Evolutionary conservation across 2,113 vertebrate genomes (phyloP), one percentile per base, ranked within the genome.

Genomic region (Brachyhypopomus gauderio): DNA sequence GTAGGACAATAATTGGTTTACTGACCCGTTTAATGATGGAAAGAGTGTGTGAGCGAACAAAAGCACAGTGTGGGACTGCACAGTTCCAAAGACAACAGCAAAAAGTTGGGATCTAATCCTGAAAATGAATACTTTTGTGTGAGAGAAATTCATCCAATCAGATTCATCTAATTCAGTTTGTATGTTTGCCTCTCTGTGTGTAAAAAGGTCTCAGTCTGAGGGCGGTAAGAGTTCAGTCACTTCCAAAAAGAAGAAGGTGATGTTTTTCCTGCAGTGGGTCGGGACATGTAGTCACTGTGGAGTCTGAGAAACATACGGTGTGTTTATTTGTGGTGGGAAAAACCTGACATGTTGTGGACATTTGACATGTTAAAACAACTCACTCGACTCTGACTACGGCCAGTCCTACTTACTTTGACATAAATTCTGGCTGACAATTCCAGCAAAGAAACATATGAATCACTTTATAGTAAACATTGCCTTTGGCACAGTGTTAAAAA

Each of bases 251-350:
- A 73, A 75, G 25, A 69, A 60, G 48, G 71, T 55, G 58, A 59
- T 79, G 72, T 45, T 77, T 75, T 72, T 83, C 34, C 79, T 78
- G 66, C 59, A 27, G 27, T n/a, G 66, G 48, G 62, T 59, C 67
- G 52, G 48, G 72, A 67, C 22, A 45, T 78, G 75, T 48, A 80
- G 62, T 52, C 36, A 30, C 8, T 8, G 66, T 58, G 63, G 63
- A 81, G 56, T 79, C 70, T 80, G 22, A 14, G 22, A 48, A 9
- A 48, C 73, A 22, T 36, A 58, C 20, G 16, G 45, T 66, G 23
- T 77, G 64, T 83, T 83, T 86, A 83, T 86, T 86, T 86, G 62
- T 56, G 30, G 60, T 80, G 72, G 74, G 64, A 83, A 86, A 70
- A 52, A 23, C 55, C 66, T 86, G 81, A 80, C 78, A 79, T 77